Base-by-base conservation (phyloP, 1,140 invertebrate genomes). In the Cryptotermes secundus region DNA sequence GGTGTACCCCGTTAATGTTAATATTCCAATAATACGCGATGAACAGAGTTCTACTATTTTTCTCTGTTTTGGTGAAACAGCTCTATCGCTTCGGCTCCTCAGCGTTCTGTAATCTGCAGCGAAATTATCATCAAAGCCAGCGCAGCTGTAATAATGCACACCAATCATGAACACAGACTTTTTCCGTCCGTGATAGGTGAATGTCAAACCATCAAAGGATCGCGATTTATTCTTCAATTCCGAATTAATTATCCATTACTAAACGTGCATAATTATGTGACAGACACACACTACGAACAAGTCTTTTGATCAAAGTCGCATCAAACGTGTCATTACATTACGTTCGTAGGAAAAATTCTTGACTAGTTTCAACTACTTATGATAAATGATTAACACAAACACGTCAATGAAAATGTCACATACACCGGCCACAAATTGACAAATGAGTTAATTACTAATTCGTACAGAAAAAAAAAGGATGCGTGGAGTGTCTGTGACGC, bases 291-390 rank as follows among this genome's bases (percentile, higher is more conserved):
- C 45, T 49, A 22, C 9, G 9, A 72, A 72, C 59, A 72, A 72
- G 59, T 72, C 59, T 72, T 72, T 72, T 72, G 59, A 72, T 72
- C 59, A 72, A 72, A 72, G 59, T 26, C 59, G 59, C 7, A 72
- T 72, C 59, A 72, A 72, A 72, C 59, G n/a, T 19, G n/a, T 72
- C 26, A 31, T 49, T 49, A 72, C 59, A 72, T 72, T n/a, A 72
- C n/a, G n/a, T 72, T 72, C 59, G 59, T 72, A 72, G 59, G 59
- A 72, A 72, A 72, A 72, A 72, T 72, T 72, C 59, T 72, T 72
- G 59, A 72, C 59, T 72, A 72, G 59, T 72, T 72, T 72, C 26
- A 31, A 72, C 59, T 72, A 72, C 59, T 72, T 72, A 72, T 72
- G 59, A 72, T 72, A 31, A 72, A 72, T 72, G 59, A 72, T 72